Percentiles rank a stretch among this genome's conserved stretches.
phyloP scores from a whole-genome alignment of 2,113 vertebrate genomes.

The Todiramphus saurophagus region DNA sequence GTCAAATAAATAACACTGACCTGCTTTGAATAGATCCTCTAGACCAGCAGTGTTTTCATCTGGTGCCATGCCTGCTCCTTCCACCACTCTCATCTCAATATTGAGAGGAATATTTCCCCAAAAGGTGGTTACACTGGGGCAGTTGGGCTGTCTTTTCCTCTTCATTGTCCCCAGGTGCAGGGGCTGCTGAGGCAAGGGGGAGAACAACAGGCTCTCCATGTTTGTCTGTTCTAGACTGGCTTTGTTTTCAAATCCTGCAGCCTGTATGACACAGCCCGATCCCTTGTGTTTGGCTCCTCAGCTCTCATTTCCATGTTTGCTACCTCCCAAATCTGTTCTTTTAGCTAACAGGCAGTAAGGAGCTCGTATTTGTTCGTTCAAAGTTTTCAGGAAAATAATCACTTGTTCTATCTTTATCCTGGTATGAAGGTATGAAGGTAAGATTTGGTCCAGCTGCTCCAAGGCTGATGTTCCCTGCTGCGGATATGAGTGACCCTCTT shows the following conservation, averaged over 20 bases:
- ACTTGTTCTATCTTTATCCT: background rate
- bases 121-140: background rate
- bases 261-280: rapidly evolving
- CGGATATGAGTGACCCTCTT: background rate
- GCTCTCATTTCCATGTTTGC: background rate
- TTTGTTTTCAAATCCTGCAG: background rate
- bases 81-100: background rate
- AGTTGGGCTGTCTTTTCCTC: background rate
- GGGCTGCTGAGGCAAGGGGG: rapidly evolving
- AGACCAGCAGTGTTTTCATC: background rate
- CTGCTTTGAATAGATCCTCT: background rate
- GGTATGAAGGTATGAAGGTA: background rate
- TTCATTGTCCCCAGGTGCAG: rapidly evolving
- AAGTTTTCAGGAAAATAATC: background rate
- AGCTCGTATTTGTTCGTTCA: background rate
- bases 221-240: background rate
- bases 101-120: background rate
- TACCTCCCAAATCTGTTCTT: background rate
- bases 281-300: rapidly evolving
- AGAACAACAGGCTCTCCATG: background rate
- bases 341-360: background rate
- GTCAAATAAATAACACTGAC: background rate
- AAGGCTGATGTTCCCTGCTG: background rate
- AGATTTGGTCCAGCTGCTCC: background rate
- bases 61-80: background rate